Evolutionary conservation across 2,797 vertebrate genomes (phyloP).

Genomic region (Poecilia picta): DNA sequence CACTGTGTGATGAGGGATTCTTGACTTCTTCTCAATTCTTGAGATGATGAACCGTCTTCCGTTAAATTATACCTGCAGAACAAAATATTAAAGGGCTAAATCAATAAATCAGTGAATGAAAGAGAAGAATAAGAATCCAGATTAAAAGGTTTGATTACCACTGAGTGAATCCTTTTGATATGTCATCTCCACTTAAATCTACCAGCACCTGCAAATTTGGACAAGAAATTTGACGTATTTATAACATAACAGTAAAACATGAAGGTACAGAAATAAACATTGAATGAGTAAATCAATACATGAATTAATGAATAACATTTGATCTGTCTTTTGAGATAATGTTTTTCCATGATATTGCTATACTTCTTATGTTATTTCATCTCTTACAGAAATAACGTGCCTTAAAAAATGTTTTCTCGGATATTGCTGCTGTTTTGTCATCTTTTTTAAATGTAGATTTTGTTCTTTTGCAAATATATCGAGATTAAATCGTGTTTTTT

Average conservation of each 20-base stretch:
- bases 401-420: background rate
- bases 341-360: background rate
- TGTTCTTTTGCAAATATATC: background rate
- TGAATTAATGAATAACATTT: background rate
- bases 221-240: background rate
- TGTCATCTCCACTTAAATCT: constrained; percentile 90
- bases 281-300: background rate
- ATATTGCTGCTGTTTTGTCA: background rate
- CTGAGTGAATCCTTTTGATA: constrained; percentile 92
- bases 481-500: background rate
- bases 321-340: background rate
- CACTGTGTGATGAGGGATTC: constrained; percentile 48
- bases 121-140: background rate
- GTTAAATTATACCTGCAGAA: constrained; percentile 91
- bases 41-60: constrained; percentile 85
- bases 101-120: background rate
- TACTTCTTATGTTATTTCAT: background rate
- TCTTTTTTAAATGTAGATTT: background rate
- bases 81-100: constrained; percentile 7
- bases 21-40: constrained; percentile 66
- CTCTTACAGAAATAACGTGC: background rate
- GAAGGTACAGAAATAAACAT: background rate
- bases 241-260: background rate
- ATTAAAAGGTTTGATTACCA: constrained; percentile 81
- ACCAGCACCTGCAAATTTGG: constrained; percentile 83